Evolutionary conservation across 2,797 vertebrate genomes (phyloP), one percentile per base, ranked within the genome.

Genomic region (Otolemur crassicaudatus): DNA sequence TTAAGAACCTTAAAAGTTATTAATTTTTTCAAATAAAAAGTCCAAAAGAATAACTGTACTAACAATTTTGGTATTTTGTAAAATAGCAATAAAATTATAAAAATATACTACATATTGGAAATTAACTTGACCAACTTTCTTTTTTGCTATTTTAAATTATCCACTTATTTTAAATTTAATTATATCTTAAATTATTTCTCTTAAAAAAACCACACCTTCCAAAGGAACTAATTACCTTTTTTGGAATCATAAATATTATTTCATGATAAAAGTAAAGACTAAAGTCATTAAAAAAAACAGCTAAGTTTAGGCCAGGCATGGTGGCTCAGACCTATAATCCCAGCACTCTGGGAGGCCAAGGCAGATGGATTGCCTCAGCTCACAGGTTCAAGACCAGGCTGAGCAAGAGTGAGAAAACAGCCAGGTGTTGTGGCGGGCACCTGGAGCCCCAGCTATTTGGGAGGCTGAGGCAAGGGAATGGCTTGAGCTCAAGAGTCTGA

Each of bases 171-270:
- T 73, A 80, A 75, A 53, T 65, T 31, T 58, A 73, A 43, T 70
- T 79, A 82, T 79, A 82, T 61, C 86, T 79, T 53, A 96, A 90
- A 69, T 90, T 27, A 96, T 56, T 94, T 58, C 12, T 20, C 25
- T 94, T 88, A 60, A 85, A 85, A 72, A 88, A 82, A 58, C 34
- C 25, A 90, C 1, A 49, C 9, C 17, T 85, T 63, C 87, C 43
- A 92, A 95, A 96, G 53, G 34, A 72, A 96, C n/a, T 85, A 80
- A 80, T 93, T 83, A 63, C 10, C 80, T 94, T 95, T 65, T 91
- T 29, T 61, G 23, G 20, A 75, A 7, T 84, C 37, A 91, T 91
- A 90, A 95, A 69, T 79, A 16, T 67, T 83, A 83, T 72, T 76
- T 84, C 20, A 90, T n/a, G 69, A 84, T 46, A 69, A 12, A 67